Evolutionary conservation across 2,113 vertebrate genomes (phyloP).

Genomic region (Struthio camelus): DNA sequence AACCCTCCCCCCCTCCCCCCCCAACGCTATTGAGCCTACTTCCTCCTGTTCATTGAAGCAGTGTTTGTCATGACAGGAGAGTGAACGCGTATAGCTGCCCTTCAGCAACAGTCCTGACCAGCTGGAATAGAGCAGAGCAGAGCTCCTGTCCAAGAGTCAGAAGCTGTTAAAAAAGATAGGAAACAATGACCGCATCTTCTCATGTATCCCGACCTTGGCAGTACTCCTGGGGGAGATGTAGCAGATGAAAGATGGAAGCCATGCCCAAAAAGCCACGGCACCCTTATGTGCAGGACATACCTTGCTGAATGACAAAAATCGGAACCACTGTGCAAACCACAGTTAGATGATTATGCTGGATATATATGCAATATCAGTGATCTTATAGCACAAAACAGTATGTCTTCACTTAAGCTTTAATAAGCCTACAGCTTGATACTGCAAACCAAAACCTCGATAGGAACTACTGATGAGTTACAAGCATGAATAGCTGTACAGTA

Average conservation of each 20-base stretch:
- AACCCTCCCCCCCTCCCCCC: too few relatives aligned
- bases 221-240: neutral
- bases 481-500: rapidly evolving
- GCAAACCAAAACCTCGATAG: neutral
- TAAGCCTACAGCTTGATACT: neutral
- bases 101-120: rapidly evolving
- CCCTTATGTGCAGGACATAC: rapidly evolving
- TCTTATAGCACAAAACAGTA: neutral
- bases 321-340: neutral
- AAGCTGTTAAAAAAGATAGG: neutral
- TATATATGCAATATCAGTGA: neutral
- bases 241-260: neutral
- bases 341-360: neutral
- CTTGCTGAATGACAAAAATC: neutral
- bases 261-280: rapidly evolving
- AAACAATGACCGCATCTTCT: neutral
- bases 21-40: too few relatives aligned
- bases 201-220: neutral
- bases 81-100: neutral
- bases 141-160: neutral
- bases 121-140: neutral
- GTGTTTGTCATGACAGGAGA: neutral
- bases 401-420: neutral
- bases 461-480: neutral
- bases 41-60: neutral